A percentile compares a stretch with the other conserved stretches of the same genome.
These are phyloP conservation scores for Darevskia nairensis DNA, from an alignment of 2,797 vertebrate species.

Conservation along the genomic window DNA sequence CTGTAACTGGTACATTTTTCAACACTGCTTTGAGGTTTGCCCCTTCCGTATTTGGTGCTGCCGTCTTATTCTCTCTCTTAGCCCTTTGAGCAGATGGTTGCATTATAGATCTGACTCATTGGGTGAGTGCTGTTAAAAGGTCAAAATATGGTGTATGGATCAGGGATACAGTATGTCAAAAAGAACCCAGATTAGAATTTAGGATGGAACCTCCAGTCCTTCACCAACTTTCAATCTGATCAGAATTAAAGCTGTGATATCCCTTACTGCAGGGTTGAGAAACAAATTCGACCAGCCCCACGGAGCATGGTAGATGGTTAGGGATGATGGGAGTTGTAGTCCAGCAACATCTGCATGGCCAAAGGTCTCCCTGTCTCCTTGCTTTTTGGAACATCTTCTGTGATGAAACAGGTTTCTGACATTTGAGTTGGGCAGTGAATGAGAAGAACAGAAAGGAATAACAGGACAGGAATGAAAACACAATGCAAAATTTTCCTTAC, in stretches of 20 bases:
- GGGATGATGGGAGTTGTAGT: too few relatives aligned
- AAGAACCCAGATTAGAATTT: not conserved
- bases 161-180: not conserved
- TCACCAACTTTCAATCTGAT: not conserved
- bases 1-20: not conserved
- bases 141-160: not conserved
- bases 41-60: not conserved
- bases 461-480: not conserved
- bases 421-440: not conserved
- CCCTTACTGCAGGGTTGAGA: not conserved
- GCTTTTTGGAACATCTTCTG: not conserved
- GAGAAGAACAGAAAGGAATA: not conserved
- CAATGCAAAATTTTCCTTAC: not conserved
- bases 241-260: not conserved
- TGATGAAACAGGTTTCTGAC: not conserved
- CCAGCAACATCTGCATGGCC: not conserved
- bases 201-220: not conserved
- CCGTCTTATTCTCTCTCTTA: not conserved
- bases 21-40: not conserved
- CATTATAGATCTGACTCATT: not conserved
- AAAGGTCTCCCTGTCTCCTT: too few relatives aligned
- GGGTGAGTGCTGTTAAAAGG: not conserved
- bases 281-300: too few relatives aligned
- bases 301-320: too few relatives aligned
- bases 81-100: not conserved